Conservation (phyloP, 2,113 vertebrate species). For the Proteles cristata region DNA sequence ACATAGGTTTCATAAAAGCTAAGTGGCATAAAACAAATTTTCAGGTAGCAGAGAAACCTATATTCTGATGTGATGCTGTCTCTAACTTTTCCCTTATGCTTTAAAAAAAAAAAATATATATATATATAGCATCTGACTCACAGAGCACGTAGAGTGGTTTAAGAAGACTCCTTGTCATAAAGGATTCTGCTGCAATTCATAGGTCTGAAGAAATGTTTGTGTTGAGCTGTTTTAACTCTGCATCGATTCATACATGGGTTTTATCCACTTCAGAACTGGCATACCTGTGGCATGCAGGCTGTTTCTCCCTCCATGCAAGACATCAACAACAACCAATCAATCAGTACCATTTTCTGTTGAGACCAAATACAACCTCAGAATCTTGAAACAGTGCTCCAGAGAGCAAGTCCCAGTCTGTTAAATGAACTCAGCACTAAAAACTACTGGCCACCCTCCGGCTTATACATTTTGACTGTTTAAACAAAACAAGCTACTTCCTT, state of each 20-base stretch:
- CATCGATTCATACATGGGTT: neutral
- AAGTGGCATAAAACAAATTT: neutral
- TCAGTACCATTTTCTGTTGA: neutral
- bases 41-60: neutral
- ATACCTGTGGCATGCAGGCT: fast-evolving
- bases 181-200: neutral
- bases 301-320: neutral
- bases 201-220: neutral
- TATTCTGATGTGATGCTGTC: neutral
- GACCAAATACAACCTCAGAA: neutral
- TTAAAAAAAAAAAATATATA: neutral
- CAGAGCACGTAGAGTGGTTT: too few species aligned
- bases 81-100: neutral
- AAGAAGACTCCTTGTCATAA: neutral
- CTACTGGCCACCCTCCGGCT: too few species aligned
- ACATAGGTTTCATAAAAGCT: neutral
- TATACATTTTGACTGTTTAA: neutral
- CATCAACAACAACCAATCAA: neutral
- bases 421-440: neutral
- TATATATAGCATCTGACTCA: neutral
- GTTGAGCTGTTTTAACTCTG: neutral
- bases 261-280: neutral
- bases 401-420: neutral
- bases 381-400: neutral
- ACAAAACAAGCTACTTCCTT: neutral